Conservation (phyloP, 2,888 invertebrate genomes). For the Hypena proboscidalis region DNA sequence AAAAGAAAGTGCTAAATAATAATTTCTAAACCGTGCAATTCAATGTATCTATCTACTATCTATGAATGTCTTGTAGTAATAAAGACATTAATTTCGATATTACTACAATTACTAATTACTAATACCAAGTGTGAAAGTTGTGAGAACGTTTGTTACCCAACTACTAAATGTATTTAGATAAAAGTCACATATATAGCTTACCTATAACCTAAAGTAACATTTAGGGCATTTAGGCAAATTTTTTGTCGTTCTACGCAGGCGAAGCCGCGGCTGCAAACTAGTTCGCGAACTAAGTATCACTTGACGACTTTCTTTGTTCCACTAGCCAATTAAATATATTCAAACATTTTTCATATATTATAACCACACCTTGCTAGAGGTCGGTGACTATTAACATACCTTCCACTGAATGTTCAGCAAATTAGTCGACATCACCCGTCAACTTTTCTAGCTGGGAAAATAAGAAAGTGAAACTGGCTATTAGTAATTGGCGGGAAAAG, state of each 20-base stretch:
- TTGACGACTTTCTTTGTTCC: conserved; percentile 50
- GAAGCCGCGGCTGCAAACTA: too few relatives aligned
- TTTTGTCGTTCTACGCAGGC: too few relatives aligned
- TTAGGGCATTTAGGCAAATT: too few relatives aligned
- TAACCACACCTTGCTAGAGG: conserved; percentile 44
- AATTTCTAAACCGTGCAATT: too few relatives aligned
- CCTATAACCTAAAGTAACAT: too few relatives aligned
- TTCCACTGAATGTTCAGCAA: conserved; percentile 42
- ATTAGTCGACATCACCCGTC: conserved; percentile 28
- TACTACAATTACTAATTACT: neutral
- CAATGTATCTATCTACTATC: too few relatives aligned
- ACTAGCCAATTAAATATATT: conserved; percentile 44
- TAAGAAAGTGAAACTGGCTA: conserved; percentile 72
- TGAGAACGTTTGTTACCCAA: too few relatives aligned
- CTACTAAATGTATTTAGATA: too few relatives aligned
- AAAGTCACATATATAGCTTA: too few relatives aligned
- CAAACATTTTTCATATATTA: conserved; percentile 50
- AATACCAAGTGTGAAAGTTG: too few relatives aligned
- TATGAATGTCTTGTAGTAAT: conserved; percentile 22
- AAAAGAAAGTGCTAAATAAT: too few relatives aligned
- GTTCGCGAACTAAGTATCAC: neutral
- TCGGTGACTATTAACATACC: conserved; percentile 55
- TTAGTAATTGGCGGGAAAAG: conserved; percentile 70
- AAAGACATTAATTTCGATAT: conserved; percentile 5
- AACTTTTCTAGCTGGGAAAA: conserved; percentile 51